These are phyloP conservation scores for Thermophis baileyi DNA, from an alignment of 2,113 vertebrate species.

Conservation along the genomic window DNA sequence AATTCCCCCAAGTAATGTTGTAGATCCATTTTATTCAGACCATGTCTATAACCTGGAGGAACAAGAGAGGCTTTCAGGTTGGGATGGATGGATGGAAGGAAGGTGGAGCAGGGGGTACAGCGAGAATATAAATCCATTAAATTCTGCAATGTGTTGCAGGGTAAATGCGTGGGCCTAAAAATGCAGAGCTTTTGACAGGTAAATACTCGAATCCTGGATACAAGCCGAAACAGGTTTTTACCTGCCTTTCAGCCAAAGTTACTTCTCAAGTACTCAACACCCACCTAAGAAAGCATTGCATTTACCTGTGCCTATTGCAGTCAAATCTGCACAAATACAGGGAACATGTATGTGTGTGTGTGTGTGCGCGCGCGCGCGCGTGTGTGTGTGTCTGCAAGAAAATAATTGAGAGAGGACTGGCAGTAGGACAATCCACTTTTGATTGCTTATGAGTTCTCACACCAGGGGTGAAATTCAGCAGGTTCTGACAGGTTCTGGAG, in stretches of 20 bases:
- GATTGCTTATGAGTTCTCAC: conserved; percentile 28
- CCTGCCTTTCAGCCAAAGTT: conserved; percentile 58
- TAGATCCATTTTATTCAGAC: background rate
- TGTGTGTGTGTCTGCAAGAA: background rate
- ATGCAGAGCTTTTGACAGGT: conserved; percentile 58
- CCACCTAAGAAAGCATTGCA: conserved; percentile 39
- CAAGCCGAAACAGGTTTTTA: conserved; percentile 58
- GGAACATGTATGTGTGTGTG: background rate
- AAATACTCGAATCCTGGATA: conserved; percentile 60
- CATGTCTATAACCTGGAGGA: conserved; percentile 23
- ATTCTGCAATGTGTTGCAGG: conserved; percentile 47
- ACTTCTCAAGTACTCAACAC: conserved; percentile 38
- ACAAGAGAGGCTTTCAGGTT: conserved; percentile 37
- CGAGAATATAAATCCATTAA: conserved; percentile 54
- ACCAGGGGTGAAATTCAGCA: no score
- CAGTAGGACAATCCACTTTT: conserved; percentile 2
- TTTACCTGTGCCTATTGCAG: conserved; percentile 40
- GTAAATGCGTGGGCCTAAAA: conserved; percentile 56
- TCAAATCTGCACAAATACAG: background rate
- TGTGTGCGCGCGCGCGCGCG: accelerated
- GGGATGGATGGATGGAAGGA: conserved; percentile 30
- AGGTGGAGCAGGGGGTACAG: background rate
- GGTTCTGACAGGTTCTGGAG: no score
- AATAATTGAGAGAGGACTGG: background rate
- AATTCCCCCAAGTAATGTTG: background rate